Evolutionary conservation across 2,113 vertebrate species (phyloP).

Genomic region (Tyto alba): DNA sequence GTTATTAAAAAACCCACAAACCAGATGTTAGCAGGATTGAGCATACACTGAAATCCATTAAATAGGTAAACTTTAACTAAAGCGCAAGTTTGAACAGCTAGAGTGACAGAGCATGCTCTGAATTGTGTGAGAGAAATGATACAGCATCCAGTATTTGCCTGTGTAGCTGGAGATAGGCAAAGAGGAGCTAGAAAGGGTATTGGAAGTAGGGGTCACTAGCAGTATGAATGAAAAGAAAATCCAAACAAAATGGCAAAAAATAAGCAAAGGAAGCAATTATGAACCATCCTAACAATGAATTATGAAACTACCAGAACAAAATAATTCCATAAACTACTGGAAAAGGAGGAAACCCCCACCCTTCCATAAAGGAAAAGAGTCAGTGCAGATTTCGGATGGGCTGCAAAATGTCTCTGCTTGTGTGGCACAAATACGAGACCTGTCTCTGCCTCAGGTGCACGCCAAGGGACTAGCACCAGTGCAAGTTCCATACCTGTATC

Average conservation of each 20-base stretch:
- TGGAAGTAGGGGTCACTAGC: not conserved
- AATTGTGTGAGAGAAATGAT: not conserved
- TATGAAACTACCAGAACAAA: not conserved
- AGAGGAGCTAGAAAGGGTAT: not conserved
- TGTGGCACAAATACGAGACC: not conserved
- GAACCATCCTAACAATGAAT: not conserved
- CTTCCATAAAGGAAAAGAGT: not conserved
- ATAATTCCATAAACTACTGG: not conserved
- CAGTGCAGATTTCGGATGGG: not conserved
- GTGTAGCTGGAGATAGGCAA: not conserved
- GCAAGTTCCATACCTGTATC: not conserved
- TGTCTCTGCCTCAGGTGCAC: not conserved
- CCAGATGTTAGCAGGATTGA: not conserved
- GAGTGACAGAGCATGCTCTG: slow-evolving; percentile 1
- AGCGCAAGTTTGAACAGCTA: not conserved
- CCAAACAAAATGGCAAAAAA: not conserved
- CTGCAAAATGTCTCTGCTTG: not conserved
- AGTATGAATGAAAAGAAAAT: not conserved
- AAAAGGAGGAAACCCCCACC: not conserved
- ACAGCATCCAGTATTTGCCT: not conserved
- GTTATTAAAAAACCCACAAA: not conserved
- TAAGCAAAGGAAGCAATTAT: not conserved
- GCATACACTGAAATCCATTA: not conserved
- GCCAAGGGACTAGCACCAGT: not conserved
- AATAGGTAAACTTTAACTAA: not conserved